Evolutionary conservation across 1,140 invertebrate species (phyloP), one percentile per base, ranked within the genome.

Genomic region (Ostrea denselamellosa): DNA sequence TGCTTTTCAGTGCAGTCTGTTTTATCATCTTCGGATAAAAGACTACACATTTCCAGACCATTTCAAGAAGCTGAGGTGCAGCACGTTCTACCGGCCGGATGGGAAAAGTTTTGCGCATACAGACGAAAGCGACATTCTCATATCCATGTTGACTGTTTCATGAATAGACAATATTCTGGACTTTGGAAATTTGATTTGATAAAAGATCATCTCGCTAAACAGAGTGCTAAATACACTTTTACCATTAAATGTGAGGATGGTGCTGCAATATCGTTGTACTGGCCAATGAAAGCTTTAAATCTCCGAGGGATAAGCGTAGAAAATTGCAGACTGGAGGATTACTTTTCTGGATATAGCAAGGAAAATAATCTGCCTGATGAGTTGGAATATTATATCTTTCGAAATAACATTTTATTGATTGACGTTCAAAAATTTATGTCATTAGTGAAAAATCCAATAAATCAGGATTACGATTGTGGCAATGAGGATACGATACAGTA

Each of bases 381-480:
- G 8, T 56, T 91, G 19, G 56, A 82, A 83, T 65, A 87, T 54
- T 28, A 89, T 12, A 77, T 87, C 51, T 28, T 91, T 25, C 0
- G 28, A 22, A 83, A 90, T 54, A 88, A n/a, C 19, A n/a, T 65
- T 22, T 58, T 89, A n/a, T 12, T 83, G 19, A 62, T 90, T 12
- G 68, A 68, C 2, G n/a, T 90, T 8, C 44, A 12, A 34, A 85
- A 84, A 52, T 22, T 90, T 0, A 25, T 90, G 14, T 56, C 86
- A 83, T 71, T 81, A 28, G 68, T 86, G 9, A 77, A 77, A 28
- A 77, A 22, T 14, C 87, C 86, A 44, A 86, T 89, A n/a, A 58
- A 82, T 19, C 86, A 90, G 83, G 86, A 89, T 22, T 90, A 86
- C 68, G 85, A 90, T n/a, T 91, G 91, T 83, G 86, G 88, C 0